Evolutionary conservation across 2,888 invertebrate species (phyloP), one percentile per base, ranked within the genome.

Genomic region (Drosophila hamatofila): DNA sequence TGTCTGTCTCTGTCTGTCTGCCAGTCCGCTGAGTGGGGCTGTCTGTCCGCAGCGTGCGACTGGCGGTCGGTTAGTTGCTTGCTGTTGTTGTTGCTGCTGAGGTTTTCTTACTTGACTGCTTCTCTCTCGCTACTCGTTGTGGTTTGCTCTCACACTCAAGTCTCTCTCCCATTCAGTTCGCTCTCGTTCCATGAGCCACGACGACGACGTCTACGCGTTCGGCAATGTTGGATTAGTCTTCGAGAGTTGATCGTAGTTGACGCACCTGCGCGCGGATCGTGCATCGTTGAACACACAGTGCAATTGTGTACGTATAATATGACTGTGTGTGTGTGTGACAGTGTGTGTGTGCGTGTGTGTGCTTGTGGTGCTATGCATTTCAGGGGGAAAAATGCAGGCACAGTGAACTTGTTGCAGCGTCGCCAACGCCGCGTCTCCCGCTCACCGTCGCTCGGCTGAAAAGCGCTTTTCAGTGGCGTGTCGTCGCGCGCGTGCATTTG

Each of bases 191-290:
- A 68, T 72, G 87, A 86, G 85, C 90, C 84, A 89, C 91, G 89
- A 90, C 85, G 55, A 58, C 35, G 35, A 37, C 72, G 59, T 75
- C 73, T 71, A 65, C 65, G 72, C 25, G 80, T 81, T 83, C 77
- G 85, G 78, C 66, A 64, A 64, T 56, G 60, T 67, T 58, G 89
- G 84, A 90, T 92, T 90, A 92, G 92, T 92, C 92, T 91, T 90
- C 89, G 90, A 92, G 90, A 90, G 91, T 91, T 92, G 91, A 93
- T 92, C 92, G 91, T 92, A 80, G 90, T 78, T 80, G 89, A 88
- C 91, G 91, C 93, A 93, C 92, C 93, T 93, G 93, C 90, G 76
- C 86, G 90, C 86, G 86, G 75, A 84, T 66, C 66, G 75, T 81
- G 86, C 77, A 84, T 62, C 66, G 75, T 82, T 74, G 73, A 56